Conservation (phyloP, 2,888 invertebrate species). For the Pyrochroa serraticornis region DNA sequence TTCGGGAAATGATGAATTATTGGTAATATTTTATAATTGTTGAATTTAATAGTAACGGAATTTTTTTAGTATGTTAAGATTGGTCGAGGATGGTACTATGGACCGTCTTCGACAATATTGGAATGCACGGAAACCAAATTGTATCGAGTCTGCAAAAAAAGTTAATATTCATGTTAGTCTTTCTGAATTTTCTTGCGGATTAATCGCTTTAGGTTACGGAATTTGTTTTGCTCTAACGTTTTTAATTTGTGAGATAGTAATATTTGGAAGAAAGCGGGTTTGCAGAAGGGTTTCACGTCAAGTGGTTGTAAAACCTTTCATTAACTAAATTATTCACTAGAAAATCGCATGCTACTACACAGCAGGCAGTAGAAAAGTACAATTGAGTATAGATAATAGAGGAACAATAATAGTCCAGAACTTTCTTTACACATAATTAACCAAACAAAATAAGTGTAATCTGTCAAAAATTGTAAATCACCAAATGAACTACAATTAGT, state of each 20-base stretch:
- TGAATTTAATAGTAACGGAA: conserved; percentile 3
- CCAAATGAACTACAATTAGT: no score
- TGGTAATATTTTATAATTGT: conserved; percentile 57
- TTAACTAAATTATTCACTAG: background rate
- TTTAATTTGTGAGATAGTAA: conserved; percentile 51
- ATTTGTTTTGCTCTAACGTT: conserved; percentile 54
- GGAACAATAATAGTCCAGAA: no score
- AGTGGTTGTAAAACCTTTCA: conserved; percentile 2
- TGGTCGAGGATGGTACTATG: conserved; percentile 64
- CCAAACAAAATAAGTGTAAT: no score
- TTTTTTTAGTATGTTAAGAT: conserved; percentile 55
- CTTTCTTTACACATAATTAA: no score
- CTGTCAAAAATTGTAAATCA: no score
- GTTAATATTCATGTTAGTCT: conserved; percentile 63
- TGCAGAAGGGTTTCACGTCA: background rate
- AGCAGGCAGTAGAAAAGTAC: no score
- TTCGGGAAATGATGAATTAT: conserved; percentile 66
- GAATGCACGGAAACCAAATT: conserved; percentile 66
- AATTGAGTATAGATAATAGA: no score
- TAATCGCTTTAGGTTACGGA: conserved; percentile 62
- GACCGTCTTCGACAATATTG: conserved; percentile 56
- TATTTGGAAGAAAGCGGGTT: background rate
- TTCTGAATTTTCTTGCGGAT: conserved; percentile 65
- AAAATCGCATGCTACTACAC: no score
- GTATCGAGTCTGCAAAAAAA: conserved; percentile 61